phyloP scores from a whole-genome alignment of 2,797 vertebrate species.

The Orestias chungarensis region DNA sequence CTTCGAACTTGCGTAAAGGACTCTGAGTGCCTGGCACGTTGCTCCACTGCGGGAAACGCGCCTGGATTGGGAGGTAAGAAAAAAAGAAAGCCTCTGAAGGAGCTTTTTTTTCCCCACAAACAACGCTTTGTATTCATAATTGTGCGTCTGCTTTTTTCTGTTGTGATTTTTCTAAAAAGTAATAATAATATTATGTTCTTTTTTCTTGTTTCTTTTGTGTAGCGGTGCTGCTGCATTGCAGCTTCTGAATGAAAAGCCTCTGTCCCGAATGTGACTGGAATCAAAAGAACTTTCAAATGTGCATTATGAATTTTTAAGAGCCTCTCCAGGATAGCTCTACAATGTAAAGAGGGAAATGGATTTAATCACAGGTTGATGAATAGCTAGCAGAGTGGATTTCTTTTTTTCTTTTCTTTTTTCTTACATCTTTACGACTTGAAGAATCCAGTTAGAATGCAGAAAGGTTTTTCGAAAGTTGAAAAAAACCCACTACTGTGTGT shows the following conservation, averaged over 20 bases:
- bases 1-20: conserved; percentile 75
- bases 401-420: conserved; percentile 36
- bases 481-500: conserved; percentile 13
- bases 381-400: conserved; percentile 59
- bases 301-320: conserved; percentile 49
- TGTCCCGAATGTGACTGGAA: conserved; percentile 80
- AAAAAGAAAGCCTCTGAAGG: conserved; percentile 33
- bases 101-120: conserved; percentile 27
- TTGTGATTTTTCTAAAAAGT: conserved; percentile 23
- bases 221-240: conserved; percentile 85
- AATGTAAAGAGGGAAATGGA: conserved; percentile 64
- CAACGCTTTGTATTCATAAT: conserved; percentile 36
- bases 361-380: conserved; percentile 63
- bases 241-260: conserved; percentile 78
- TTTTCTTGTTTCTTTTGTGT: conserved; percentile 72
- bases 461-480: conserved; percentile 53
- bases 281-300: conserved; percentile 64
- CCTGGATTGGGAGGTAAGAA: conserved; percentile 72
- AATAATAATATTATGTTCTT: neutral
- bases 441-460: conserved; percentile 37
- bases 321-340: conserved; percentile 46
- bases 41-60: conserved; percentile 76
- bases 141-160: conserved; percentile 49
- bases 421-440: conserved; percentile 45
- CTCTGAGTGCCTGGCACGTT: conserved; percentile 77